A percentile compares a stretch with the other conserved stretches of the same genome.
Evolutionary conservation across 1,140 invertebrate genomes (phyloP).

Genomic region (Neoseiulus cucumeris): DNA sequence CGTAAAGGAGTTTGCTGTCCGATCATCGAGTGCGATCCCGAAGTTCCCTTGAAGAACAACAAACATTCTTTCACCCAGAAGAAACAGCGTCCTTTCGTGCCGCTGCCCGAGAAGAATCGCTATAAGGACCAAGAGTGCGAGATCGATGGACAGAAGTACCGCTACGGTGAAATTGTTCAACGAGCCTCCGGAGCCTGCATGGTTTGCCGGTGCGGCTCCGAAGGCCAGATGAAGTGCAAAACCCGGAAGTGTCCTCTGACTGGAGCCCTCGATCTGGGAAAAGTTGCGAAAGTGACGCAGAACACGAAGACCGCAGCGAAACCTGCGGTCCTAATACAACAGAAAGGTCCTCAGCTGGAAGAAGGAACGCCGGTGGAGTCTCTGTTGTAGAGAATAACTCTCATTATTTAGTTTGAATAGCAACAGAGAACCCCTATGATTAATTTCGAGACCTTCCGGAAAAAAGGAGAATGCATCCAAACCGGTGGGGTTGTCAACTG

Average conservation of each 20-base stretch:
- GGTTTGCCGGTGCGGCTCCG: not conserved
- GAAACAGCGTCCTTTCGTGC: not conserved
- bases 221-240: not conserved
- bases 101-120: constrained; percentile 3
- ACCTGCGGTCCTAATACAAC: not conserved
- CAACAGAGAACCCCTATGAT: too few relatives aligned
- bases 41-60: constrained; percentile 5
- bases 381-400: too few relatives aligned
- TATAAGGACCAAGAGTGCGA: not conserved
- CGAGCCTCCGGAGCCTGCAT: constrained; percentile 2
- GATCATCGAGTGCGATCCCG: not conserved
- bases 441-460: too few relatives aligned
- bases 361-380: too few relatives aligned
- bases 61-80: not conserved
- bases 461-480: too few relatives aligned
- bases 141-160: not conserved
- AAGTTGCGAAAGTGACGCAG: not conserved
- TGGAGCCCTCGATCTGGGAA: not conserved
- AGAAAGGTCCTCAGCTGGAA: not conserved
- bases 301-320: not conserved
- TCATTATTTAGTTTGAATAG: too few relatives aligned
- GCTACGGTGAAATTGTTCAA: not conserved
- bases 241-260: not conserved
- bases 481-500: too few relatives aligned
- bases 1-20: not conserved